phyloP scores from a whole-genome alignment of 2,113 vertebrate species.

The Oreochromis aureus region DNA sequence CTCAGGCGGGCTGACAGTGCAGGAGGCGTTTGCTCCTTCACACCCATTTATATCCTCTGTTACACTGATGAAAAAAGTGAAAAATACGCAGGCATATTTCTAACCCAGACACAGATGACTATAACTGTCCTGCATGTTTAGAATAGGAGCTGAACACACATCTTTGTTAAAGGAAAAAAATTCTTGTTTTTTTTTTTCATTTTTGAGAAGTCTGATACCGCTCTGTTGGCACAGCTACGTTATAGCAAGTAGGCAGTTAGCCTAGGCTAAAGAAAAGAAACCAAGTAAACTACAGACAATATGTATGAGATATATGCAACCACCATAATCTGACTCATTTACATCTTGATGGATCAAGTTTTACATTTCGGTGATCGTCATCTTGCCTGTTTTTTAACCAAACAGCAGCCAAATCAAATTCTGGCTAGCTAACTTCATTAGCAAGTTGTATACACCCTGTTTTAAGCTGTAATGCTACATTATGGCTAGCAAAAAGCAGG shows the following conservation, averaged over 20 bases:
- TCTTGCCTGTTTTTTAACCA: neutral
- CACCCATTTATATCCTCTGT: neutral
- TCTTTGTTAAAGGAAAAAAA: neutral
- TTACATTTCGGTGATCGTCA: neutral
- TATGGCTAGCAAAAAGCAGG: neutral
- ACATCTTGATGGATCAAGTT: neutral
- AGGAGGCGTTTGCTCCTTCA: neutral
- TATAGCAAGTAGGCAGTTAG: neutral
- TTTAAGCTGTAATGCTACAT: neutral
- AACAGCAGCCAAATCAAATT: neutral
- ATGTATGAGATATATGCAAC: neutral
- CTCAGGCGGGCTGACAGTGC: conserved; percentile 24
- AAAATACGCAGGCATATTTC: neutral
- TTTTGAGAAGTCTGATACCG: neutral
- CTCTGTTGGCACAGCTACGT: neutral
- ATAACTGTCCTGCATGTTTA: neutral
- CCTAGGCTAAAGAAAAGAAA: neutral
- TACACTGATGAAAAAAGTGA: neutral
- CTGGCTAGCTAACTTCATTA: neutral
- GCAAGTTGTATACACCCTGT: neutral
- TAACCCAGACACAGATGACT: neutral
- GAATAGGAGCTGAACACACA: neutral
- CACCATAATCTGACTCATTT: neutral
- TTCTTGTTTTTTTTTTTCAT: rapidly evolving
- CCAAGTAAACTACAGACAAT: neutral